phyloP scores from a whole-genome alignment of 2,113 vertebrate genomes.

The Alligator sinensis region DNA sequence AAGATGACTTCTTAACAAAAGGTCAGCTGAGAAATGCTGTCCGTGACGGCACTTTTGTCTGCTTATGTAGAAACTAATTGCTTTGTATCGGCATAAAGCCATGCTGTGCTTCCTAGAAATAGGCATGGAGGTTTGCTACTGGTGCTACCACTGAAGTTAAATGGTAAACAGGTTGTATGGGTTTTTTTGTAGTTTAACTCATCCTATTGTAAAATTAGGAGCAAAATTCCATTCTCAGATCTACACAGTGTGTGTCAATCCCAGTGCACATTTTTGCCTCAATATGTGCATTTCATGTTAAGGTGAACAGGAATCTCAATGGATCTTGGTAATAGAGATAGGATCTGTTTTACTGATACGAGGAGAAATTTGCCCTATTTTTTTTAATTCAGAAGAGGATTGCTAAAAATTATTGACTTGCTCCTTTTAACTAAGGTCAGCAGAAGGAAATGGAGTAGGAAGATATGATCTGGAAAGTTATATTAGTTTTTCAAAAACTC shows the following conservation, averaged over 20 bases:
- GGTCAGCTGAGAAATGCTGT: constrained; percentile 73
- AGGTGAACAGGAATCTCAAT: neutral
- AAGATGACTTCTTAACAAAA: constrained; percentile 84
- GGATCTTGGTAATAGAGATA: neutral
- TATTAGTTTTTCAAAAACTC: neutral
- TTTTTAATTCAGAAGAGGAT: constrained; percentile 5
- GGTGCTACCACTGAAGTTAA: neutral
- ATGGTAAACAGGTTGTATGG: neutral
- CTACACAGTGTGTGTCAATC: neutral
- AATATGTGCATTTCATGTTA: neutral
- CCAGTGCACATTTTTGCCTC: neutral
- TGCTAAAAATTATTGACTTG: neutral
- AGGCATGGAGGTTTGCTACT: neutral
- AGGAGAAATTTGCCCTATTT: neutral
- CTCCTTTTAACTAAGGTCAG: neutral
- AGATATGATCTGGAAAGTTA: neutral
- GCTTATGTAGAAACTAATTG: constrained; percentile 73
- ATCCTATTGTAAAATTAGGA: neutral
- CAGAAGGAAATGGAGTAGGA: neutral
- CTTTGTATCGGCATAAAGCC: constrained; percentile 56
- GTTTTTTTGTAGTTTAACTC: neutral
- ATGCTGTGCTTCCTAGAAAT: constrained; percentile 13
- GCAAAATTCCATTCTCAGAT: neutral
- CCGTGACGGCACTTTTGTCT: constrained; percentile 52
- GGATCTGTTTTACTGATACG: neutral